A percentile compares a stretch with the other conserved stretches of the same genome.
Evolutionary conservation across 2,113 vertebrate species (phyloP).

Genomic region (Carassius carassius): DNA sequence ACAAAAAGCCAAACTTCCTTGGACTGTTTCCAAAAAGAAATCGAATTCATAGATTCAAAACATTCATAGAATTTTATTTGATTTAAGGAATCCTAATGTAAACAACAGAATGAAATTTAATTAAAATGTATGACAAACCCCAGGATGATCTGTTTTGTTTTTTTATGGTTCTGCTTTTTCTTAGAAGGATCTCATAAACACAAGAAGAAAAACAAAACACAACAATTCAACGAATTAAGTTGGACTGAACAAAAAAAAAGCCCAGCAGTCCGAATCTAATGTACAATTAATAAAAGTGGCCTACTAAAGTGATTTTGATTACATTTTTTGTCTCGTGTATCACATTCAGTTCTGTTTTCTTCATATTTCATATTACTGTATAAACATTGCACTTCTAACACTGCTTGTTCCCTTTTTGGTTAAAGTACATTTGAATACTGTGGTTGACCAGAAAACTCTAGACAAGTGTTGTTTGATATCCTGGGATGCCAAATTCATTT

Average conservation of each 20-base stretch:
- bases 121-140: background rate
- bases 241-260: background rate
- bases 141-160: background rate
- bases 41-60: background rate
- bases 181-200: background rate
- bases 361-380: slow-evolving; percentile 65
- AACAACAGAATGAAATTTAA: slow-evolving; percentile 19
- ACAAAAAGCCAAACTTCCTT: background rate
- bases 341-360: slow-evolving; percentile 18
- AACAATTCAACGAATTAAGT: background rate
- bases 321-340: slow-evolving; percentile 2
- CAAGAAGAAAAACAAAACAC: background rate
- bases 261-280: background rate
- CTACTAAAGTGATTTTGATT: background rate
- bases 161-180: slow-evolving; percentile 15
- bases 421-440: slow-evolving; percentile 13
- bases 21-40: background rate
- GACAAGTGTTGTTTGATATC: slow-evolving; percentile 13
- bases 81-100: slow-evolving; percentile 28
- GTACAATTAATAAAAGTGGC: slow-evolving; percentile 28
- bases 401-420: slow-evolving; percentile 68
- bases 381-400: slow-evolving; percentile 70
- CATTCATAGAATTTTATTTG: slow-evolving; percentile 30
- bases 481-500: slow-evolving; percentile 4
- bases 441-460: slow-evolving; percentile 11